Evolutionary conservation across 2,113 vertebrate genomes (phyloP), one percentile per base, ranked within the genome.

Genomic region (Melospiza georgiana): DNA sequence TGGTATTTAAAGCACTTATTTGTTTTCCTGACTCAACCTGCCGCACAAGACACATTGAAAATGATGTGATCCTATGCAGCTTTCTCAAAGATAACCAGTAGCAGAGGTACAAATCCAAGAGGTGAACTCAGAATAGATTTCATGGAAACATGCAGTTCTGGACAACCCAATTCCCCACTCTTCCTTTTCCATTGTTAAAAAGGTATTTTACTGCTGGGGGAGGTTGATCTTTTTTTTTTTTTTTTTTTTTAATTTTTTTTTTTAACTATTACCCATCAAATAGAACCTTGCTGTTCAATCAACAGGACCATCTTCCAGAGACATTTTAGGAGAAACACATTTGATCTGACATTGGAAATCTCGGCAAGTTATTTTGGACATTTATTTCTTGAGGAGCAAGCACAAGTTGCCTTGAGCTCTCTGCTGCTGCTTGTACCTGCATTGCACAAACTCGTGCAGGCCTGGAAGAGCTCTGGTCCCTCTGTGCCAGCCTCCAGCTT

Each of bases 381-480:
- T 2, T 7, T 48, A 22, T 74, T 44, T 52, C 55, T 55, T 59
- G 13, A 80, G 35, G 14, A 90, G 31, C 6, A 61, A 33, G 21
- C 13, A 39, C 28, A 43, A 69, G 30, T 19, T 55, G 10, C 35
- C 59, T 69, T 35, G 35, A 86, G 75, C 44, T 55, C 11, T 54
- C 35, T 84, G 69, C 33, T 86, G 57, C 44, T 83, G 18, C n/a
- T 69, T 12, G 3, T 49, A 44, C 58, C 43, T 71, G 31, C 54
- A 20, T 12, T 30, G 19, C 51, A 74, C 0, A 7, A 73, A 49
- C 33, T 59, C 0, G 0, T 19, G 15, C 10, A 37, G n/a, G 15
- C n/a, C 62, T 73, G 17, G 31, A 69, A 76, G 46, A 77, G 16
- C 39, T 16, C 13, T 7, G n/a, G 9, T 65, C 37, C n/a, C 5